Conservation (phyloP, 2,888 invertebrate species). For the Lordiphosa fenestrarum region DNA sequence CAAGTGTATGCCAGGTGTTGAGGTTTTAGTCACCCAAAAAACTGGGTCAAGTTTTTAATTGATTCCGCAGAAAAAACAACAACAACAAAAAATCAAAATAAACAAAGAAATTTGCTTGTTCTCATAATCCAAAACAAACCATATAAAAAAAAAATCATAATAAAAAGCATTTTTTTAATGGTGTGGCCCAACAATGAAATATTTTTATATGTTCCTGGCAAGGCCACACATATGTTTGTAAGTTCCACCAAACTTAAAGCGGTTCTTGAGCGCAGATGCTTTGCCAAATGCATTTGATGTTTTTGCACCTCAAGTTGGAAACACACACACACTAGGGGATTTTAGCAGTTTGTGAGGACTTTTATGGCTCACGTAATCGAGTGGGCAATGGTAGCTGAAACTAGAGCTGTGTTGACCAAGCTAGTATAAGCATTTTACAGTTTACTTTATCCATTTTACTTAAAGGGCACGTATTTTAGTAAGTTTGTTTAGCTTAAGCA, state of each 20-base stretch:
- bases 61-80: slow-evolving; percentile 22
- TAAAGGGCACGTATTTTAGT: too few relatives aligned
- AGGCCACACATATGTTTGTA: neutral
- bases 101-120: slow-evolving; percentile 47
- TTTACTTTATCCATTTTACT: too few relatives aligned
- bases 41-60: slow-evolving; percentile 49
- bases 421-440: too few relatives aligned
- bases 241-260: neutral
- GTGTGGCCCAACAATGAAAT: neutral
- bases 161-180: slow-evolving; percentile 1
- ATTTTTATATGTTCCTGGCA: slow-evolving; percentile 2
- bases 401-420: neutral
- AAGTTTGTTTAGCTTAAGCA: too few relatives aligned
- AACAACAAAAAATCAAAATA: too few relatives aligned
- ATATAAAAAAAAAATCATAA: slow-evolving; percentile 10
- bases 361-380: slow-evolving; percentile 8
- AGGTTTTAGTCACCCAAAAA: slow-evolving; percentile 25
- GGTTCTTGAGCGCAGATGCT: slow-evolving; percentile 6
- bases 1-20: slow-evolving; percentile 4
- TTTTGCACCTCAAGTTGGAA: neutral
- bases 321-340: too few relatives aligned
- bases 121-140: slow-evolving; percentile 3
- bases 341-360: neutral
- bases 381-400: slow-evolving; percentile 8
- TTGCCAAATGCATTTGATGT: slow-evolving; percentile 7